Evolutionary conservation across 2,113 vertebrate species (phyloP), one percentile per base, ranked within the genome.

Genomic region (Trematomus loennbergii): DNA sequence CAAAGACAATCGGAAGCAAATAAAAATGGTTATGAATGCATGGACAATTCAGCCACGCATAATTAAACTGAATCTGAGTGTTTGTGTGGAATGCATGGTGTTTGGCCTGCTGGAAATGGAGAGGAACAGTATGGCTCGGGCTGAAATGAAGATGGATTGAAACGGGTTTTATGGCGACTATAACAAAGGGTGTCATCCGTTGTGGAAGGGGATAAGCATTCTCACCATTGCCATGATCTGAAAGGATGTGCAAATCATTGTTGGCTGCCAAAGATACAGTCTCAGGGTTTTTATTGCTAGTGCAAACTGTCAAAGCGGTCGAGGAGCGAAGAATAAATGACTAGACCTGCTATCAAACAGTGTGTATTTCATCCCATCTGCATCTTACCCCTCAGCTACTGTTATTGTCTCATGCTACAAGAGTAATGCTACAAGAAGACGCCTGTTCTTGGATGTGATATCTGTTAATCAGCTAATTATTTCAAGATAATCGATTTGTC

Each of bases 1-100:
- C 73, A 59, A 62, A 88, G 75, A 89, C 85, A 88, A 88, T 89
- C 64, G 72, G 76, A 87, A 78, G 80, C 77, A 89, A 87, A 90
- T 93, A 65, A 81, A 82, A 89, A 93, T 92, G n/a, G n/a, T 75
- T 92, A 90, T 89, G 74, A 88, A 89, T 68, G 77, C 78, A 87
- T 87, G 69, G 50, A 76, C 52, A 36, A 87, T 75, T 68, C 67
- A 62, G 86, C 69, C 73, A 84, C n/a, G 33, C 83, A 48, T 78
- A 88, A 93, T 93, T 90, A 88, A 82, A 89, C 81, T 0, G 61
- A 70, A 67, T 76, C 57, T 17, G 22, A 29, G 45, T 72, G 81
- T 72, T 69, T 72, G 71, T 77, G 79, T 73, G 69, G 82, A 87
- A 84, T 80, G 57, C 60, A 67, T 54, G 43, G 18, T 40, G 69